phyloP scores from a whole-genome alignment of 1,140 invertebrate genomes.

The Camponotus floridanus region DNA sequence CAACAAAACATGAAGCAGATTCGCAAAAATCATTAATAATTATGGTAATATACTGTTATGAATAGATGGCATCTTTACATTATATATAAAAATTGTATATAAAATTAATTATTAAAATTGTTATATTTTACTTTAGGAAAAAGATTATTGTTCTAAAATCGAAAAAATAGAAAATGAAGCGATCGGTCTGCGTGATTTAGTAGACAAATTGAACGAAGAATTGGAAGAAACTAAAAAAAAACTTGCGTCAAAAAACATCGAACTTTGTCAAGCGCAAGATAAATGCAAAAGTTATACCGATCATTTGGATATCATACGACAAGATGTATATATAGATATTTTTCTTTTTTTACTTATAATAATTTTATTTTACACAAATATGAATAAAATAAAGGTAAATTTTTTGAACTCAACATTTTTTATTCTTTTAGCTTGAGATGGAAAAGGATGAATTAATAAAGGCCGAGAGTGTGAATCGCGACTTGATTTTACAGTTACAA shows the following conservation, averaged over 20 bases:
- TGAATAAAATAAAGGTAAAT: conserved; percentile 18
- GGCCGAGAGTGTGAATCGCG: conserved; percentile 74
- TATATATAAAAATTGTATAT: conserved; percentile 2
- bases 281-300: conserved; percentile 65
- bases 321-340: conserved; percentile 66
- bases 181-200: conserved; percentile 60
- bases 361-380: conserved; percentile 15
- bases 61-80: background rate
- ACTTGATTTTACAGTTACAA: conserved; percentile 76
- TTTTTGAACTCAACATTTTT: background rate
- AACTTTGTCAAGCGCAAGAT: conserved; percentile 68
- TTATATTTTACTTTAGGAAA: conserved; percentile 71
- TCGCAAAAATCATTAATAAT: conserved; percentile 72
- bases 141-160: conserved; percentile 68
- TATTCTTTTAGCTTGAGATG: conserved; percentile 55
- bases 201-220: conserved; percentile 71
- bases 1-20: conserved; percentile 71
- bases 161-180: conserved; percentile 66
- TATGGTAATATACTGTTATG: conserved; percentile 65
- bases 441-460: conserved; percentile 69
- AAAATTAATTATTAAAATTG: conserved; percentile 32
- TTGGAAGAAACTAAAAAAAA: conserved; percentile 69
- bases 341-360: background rate
- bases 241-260: conserved; percentile 65
- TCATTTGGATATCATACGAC: conserved; percentile 69